These are phyloP conservation scores for Callionymus lyra DNA, from an alignment of 2,113 vertebrate genomes.

Conservation along the genomic window DNA sequence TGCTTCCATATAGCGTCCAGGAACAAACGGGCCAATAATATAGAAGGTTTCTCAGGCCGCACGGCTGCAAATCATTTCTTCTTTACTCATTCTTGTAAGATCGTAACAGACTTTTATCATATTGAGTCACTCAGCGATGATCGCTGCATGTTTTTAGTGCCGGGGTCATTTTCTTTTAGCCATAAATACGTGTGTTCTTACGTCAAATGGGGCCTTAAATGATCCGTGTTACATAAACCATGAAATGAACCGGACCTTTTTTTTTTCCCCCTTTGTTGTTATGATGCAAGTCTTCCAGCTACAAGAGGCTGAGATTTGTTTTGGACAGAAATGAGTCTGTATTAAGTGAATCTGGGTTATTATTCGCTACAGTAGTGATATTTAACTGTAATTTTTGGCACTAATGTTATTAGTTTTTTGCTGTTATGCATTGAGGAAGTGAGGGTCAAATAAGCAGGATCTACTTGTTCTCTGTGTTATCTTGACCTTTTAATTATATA, in stretches of 20 bases:
- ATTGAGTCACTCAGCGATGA: slow-evolving; percentile 46
- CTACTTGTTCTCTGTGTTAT: too few species aligned
- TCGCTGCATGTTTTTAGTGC: slow-evolving; percentile 33
- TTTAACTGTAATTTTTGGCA: too few species aligned
- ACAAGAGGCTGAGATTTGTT: not conserved
- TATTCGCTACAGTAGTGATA: too few species aligned
- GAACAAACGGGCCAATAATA: slow-evolving; percentile 63
- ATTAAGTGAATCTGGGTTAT: too few species aligned
- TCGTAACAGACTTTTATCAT: slow-evolving; percentile 52
- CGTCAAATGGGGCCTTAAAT: not conserved
- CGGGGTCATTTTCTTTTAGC: slow-evolving; percentile 26
- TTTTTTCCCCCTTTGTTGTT: too few species aligned
- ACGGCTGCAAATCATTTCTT: slow-evolving; percentile 57
- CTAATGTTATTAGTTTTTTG: too few species aligned
- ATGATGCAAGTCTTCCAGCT: too few species aligned
- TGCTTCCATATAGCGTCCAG: slow-evolving; percentile 61
- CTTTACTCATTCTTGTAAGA: slow-evolving; percentile 55
- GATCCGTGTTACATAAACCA: slow-evolving; percentile 4
- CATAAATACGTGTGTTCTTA: slow-evolving; percentile 45
- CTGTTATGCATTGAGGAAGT: too few species aligned
- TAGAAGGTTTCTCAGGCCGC: slow-evolving; percentile 39
- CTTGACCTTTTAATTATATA: too few species aligned
- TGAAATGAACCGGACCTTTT: too few species aligned
- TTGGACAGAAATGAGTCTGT: not conserved
- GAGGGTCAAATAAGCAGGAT: too few species aligned